phyloP scores from a whole-genome alignment of 2,113 vertebrate genomes.

The Hemichromis elongatus region DNA sequence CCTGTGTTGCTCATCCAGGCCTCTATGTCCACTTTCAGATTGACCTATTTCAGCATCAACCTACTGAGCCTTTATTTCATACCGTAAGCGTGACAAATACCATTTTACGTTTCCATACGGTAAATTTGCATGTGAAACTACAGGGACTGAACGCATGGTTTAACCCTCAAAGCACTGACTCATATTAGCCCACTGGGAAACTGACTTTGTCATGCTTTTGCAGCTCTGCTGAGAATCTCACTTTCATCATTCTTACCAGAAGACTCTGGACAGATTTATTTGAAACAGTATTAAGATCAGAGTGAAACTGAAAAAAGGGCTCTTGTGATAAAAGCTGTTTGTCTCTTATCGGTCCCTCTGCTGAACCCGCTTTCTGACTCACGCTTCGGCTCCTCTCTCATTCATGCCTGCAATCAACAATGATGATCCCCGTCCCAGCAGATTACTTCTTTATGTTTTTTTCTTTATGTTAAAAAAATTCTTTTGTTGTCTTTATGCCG shows the following conservation, averaged over 20 bases:
- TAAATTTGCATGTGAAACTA: slow-evolving; percentile 43
- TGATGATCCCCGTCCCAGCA: not conserved
- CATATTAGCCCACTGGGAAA: slow-evolving; percentile 28
- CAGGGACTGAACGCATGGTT: slow-evolving; percentile 11
- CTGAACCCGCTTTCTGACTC: slow-evolving; percentile 6
- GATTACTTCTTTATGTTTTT: not conserved
- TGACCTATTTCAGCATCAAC: not conserved
- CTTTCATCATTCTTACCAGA: slow-evolving; percentile 42
- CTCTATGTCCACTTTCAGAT: not conserved
- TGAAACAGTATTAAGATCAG: slow-evolving; percentile 29
- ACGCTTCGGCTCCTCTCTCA: slow-evolving; percentile 1
- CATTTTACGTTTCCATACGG: not conserved
- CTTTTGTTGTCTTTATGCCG: not conserved
- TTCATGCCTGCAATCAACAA: not conserved
- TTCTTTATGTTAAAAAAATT: slow-evolving; percentile 11
- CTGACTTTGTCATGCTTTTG: not conserved
- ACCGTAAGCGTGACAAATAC: not conserved
- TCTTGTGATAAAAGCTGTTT: not conserved
- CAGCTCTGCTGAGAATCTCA: slow-evolving; percentile 28
- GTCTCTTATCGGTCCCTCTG: not conserved
- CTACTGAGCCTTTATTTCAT: not conserved
- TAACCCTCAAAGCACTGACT: slow-evolving; percentile 46
- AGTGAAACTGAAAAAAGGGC: slow-evolving; percentile 23
- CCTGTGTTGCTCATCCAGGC: not conserved
- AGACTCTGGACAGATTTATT: slow-evolving; percentile 14